Evolutionary conservation across 2,113 vertebrate species (phyloP), one percentile per base, ranked within the genome.

Genomic region (Glaucomys volans): DNA sequence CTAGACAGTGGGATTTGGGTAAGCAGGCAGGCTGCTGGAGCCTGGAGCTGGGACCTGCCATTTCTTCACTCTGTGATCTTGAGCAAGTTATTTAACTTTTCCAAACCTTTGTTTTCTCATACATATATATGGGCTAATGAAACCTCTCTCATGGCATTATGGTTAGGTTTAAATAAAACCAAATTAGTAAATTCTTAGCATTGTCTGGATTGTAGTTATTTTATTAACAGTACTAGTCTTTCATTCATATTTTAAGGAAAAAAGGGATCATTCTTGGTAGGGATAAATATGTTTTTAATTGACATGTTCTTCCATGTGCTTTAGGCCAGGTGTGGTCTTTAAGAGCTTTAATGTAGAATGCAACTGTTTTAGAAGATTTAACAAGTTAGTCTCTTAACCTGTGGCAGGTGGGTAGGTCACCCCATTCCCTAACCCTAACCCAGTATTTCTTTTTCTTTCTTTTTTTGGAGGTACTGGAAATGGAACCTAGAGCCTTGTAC

Each of bases 1-100:
- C 96, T 96, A 96, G 93, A 94, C 91, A 28, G 57, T 76, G 74
- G n/a, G 77, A 77, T 76, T 30, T 22, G 20, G 75, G 13, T 64
- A 83, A 37, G 40, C 57, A 26, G 62, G 30, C 37, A 40, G 69
- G 72, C 30, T 42, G 54, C 50, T 67, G 52, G 59, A 77, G 18
- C 4, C n/a, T 76, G 35, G 59, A 54, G 24, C 24, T 9, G 13
- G 59, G 47, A 17, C 8, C 20, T 69, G 50, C 24, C 71, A 17
- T 80, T 69, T 72, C 66, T 79, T 91, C 22, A 52, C n/a, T 66
- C 52, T 86, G 30, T 54, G 79, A 95, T 32, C 32, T 87, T 59
- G 44, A 91, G 47, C 44, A 54, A 82, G 87, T 90, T 66, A 67
- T 32, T 69, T 13, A 57, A 64, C 77, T 89, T 92, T 32, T 47